These are phyloP conservation scores for Pygoscelis antarcticus DNA, from an alignment of 2,113 vertebrate species.

Conservation along the genomic window DNA sequence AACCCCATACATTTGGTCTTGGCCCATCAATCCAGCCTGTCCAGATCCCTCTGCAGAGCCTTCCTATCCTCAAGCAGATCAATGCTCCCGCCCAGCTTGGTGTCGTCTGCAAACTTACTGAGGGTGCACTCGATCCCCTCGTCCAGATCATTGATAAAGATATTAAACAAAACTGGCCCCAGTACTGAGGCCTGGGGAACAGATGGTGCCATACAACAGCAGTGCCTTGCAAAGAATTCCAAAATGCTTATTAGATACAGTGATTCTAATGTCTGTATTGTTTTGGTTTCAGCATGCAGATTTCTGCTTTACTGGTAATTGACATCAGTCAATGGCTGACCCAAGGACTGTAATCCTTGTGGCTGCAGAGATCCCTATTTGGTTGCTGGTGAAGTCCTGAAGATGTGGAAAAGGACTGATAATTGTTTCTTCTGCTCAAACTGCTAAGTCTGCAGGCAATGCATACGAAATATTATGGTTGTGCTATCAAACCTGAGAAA, in stretches of 20 bases:
- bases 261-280: not conserved
- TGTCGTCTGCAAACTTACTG: not conserved
- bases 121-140: not conserved
- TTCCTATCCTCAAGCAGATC: not conserved
- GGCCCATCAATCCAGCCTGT: fast-evolving
- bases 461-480: not conserved
- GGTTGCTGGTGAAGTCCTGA: not conserved
- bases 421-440: not conserved
- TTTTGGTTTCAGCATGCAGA: not conserved
- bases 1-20: not conserved
- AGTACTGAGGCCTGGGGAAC: not conserved
- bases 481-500: not conserved
- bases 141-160: not conserved
- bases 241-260: not conserved
- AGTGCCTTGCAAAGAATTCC: not conserved
- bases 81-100: not conserved
- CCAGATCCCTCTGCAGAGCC: not conserved
- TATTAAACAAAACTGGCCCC: not conserved
- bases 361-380: not conserved
- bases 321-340: not conserved
- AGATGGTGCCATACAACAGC: not conserved
- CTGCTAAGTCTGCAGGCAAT: not conserved
- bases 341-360: not conserved
- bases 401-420: not conserved
- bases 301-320: not conserved